Base-by-base conservation (phyloP, 2,797 vertebrate species). In the Pseudotriccus pelzelni region DNA sequence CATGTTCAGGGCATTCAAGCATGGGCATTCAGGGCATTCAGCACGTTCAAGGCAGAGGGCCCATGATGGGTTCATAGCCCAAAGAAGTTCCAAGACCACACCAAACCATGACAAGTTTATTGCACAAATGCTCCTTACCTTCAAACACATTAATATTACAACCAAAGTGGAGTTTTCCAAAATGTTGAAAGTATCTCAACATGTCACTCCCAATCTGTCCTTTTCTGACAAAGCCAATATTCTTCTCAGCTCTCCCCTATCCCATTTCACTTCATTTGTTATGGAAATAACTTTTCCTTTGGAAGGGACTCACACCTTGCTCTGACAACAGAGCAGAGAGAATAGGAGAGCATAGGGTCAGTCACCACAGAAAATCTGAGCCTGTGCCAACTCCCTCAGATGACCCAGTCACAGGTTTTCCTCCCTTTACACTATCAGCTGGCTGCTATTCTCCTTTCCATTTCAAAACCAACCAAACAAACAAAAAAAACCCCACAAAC, bases 201-300 rank as follows among this genome's bases (percentile, higher is more conserved):
- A 74, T 62, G 94, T 81, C 66, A 60, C 43, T 89, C 87, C 49
- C 83, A 41, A 80, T 85, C 72, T 60, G 79, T 68, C 69, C 34
- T 89, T 93, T 83, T 58, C 73, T 92, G 76, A 85, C 78, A 89
- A 92, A 89, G 62, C 19, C 62, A 87, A 91, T 87, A 83, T 67
- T 79, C 25, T 41, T 92, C 41, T 87, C 30, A 22, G 32, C 20
- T 21, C 5, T 53, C 16, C 20, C 6, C 23, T 14, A 47, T 44
- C 36, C 24, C 12, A 36, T 27, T 46, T 6, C 5, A 12, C 55
- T 12, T 87, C 72, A 73, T 87, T 93, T 89, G 67, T 84, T 90
- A 96, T 36, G 47, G 87, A 92, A 90, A 82, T 79, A 77, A 83
- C 30, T 73, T 94, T 63, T 78, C 56, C 60, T 60, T 92, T 70